Conservation (phyloP, 2,888 invertebrate genomes). For the Heliconius aoede region DNA sequence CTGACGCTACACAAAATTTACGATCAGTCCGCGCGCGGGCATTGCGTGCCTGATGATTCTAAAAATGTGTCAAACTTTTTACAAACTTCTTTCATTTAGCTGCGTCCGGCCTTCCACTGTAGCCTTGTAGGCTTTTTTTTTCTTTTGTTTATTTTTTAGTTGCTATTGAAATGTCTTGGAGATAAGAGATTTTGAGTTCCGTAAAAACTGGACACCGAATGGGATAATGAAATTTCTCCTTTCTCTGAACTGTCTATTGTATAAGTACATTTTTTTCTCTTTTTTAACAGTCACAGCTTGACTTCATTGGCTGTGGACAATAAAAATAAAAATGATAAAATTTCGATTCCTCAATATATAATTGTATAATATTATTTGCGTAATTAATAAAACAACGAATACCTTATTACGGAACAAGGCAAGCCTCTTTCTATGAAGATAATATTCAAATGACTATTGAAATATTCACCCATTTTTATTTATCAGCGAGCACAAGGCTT, state of each 20-base stretch:
- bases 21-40: conserved; percentile 75
- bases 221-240: conserved; percentile 68
- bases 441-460: conserved; percentile 49
- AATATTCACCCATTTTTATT: conserved; percentile 53
- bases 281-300: conserved; percentile 38
- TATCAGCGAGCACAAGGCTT: conserved; percentile 57
- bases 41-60: conserved; percentile 82
- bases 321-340: background rate
- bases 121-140: conserved; percentile 74
- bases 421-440: conserved; percentile 43
- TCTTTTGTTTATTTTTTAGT: conserved; percentile 79
- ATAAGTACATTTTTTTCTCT: conserved; percentile 31
- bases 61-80: conserved; percentile 84
- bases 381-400: conserved; percentile 16
- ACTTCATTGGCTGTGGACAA: conserved; percentile 18
- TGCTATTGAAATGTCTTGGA: conserved; percentile 77
- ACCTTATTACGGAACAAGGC: conserved; percentile 11
- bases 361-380: conserved; percentile 4
- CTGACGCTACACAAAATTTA: conserved; percentile 82
- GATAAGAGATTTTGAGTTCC: conserved; percentile 69
- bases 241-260: conserved; percentile 43
- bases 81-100: conserved; percentile 82
- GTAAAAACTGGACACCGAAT: conserved; percentile 68
- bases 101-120: conserved; percentile 77
- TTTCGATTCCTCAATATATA: background rate